These are phyloP conservation scores for Hydrolagus colliei DNA, from an alignment of 2,797 vertebrate genomes.

Conservation along the genomic window DNA sequence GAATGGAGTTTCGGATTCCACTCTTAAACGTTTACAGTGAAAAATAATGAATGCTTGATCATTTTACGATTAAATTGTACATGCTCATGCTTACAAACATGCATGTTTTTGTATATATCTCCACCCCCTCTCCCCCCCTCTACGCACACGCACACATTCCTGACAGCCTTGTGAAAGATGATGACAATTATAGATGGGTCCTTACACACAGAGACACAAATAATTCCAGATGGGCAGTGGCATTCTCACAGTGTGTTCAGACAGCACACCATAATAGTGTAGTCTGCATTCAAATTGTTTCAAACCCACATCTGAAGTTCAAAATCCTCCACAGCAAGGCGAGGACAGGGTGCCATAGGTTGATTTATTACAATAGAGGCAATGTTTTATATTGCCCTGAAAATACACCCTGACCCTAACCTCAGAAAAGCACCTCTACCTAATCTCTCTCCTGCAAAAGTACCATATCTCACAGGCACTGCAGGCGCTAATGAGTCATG, in stretches of 20 bases:
- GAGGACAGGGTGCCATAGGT: background rate
- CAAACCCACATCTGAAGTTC: background rate
- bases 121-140: too few species aligned
- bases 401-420: slow-evolving; percentile 23
- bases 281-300: background rate
- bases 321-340: slow-evolving; percentile 3
- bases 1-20: too few species aligned
- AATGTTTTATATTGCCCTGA: slow-evolving; percentile 9
- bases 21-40: too few species aligned
- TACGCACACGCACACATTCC: background rate
- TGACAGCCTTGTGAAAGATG: background rate
- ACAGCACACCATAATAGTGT: background rate
- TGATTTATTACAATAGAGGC: slow-evolving; percentile 15
- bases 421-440: background rate
- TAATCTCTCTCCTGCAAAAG: slow-evolving; percentile 20
- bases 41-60: too few species aligned
- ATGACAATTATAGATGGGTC: background rate
- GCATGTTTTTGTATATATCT: background rate
- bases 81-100: too few species aligned
- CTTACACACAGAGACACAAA: background rate
- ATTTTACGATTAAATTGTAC: too few species aligned
- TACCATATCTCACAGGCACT: slow-evolving; percentile 7
- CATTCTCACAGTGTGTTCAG: background rate
- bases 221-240: background rate
- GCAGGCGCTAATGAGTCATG: background rate